Evolutionary conservation across 2,797 vertebrate genomes (phyloP).

Genomic region (Myiotriccus ornatus): DNA sequence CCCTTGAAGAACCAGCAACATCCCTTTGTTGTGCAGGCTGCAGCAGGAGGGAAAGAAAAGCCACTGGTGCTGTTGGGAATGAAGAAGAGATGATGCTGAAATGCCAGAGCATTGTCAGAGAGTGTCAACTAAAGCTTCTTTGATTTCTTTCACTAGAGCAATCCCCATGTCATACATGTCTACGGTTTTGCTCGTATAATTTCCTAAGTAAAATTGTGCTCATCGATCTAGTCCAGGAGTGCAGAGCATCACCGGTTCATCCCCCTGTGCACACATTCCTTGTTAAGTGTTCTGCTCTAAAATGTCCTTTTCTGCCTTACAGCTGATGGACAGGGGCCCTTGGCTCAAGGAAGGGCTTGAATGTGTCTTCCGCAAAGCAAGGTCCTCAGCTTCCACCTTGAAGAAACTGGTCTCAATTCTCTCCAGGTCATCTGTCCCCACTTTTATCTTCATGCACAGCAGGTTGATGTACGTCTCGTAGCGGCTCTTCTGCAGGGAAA

Average conservation of each 20-base stretch:
- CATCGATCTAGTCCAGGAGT: constrained; percentile 55
- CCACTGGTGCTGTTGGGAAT: constrained; percentile 12
- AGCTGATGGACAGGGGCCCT: constrained; percentile 81
- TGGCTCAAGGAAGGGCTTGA: constrained; percentile 94
- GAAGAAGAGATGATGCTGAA: constrained; percentile 50
- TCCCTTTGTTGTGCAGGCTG: constrained; percentile 45
- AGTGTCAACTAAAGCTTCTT: constrained; percentile 64
- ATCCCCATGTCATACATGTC: neutral
- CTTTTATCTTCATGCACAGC: constrained; percentile 87
- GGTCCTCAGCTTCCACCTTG: constrained; percentile 80
- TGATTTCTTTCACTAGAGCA: constrained; percentile 50
- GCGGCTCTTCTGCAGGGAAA: constrained; percentile 85
- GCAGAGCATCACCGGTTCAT: neutral
- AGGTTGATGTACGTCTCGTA: constrained; percentile 94
- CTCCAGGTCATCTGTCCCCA: constrained; percentile 91
- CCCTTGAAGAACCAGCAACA: neutral
- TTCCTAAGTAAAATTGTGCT: constrained; percentile 74
- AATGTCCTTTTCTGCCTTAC: constrained; percentile 73
- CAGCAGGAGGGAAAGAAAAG: constrained; percentile 15
- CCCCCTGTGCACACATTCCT: neutral
- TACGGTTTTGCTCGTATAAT: neutral
- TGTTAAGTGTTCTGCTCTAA: constrained; percentile 71
- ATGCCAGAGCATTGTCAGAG: constrained; percentile 45
- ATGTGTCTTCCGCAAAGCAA: constrained; percentile 89
- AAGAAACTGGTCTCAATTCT: constrained; percentile 90